These are phyloP conservation scores for Drosophila ustulata DNA, from an alignment of 2,888 invertebrate species.

Conservation along the genomic window DNA sequence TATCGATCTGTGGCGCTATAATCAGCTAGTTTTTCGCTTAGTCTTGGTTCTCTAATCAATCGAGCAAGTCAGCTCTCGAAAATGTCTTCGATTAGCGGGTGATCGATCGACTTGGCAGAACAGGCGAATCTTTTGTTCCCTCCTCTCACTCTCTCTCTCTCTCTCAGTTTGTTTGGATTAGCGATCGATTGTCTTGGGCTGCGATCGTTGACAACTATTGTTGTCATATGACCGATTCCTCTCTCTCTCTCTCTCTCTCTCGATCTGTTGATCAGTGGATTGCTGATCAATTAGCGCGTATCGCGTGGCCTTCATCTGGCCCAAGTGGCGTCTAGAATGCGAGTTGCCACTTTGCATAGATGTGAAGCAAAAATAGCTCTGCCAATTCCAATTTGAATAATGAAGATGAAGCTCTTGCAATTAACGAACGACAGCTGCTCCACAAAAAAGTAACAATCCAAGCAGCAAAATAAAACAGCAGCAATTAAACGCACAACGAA, in stretches of 20 bases:
- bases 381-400: constrained; percentile 61
- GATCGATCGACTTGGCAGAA: not conserved
- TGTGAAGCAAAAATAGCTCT: constrained; percentile 27
- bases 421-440: constrained; percentile 74
- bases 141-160: not conserved
- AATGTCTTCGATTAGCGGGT: not conserved
- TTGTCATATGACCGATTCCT: not conserved
- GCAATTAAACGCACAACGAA: constrained; percentile 56
- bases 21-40: no score
- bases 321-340: constrained; percentile 45
- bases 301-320: constrained; percentile 51
- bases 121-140: not conserved
- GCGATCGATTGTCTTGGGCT: constrained; percentile 5
- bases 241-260: constrained; percentile 1
- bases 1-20: not conserved
- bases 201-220: not conserved
- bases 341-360: constrained; percentile 37
- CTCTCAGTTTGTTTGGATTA: not conserved
- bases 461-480: constrained; percentile 23
- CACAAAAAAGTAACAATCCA: constrained; percentile 23
- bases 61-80: not conserved
- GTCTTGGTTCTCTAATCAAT: no score
- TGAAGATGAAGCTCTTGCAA: constrained; percentile 60
- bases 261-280: constrained; percentile 43
- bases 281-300: constrained; percentile 59